Evolutionary conservation across 2,797 vertebrate genomes (phyloP), one percentile per base, ranked within the genome.

Genomic region (Schizothorax lantsangensis): DNA sequence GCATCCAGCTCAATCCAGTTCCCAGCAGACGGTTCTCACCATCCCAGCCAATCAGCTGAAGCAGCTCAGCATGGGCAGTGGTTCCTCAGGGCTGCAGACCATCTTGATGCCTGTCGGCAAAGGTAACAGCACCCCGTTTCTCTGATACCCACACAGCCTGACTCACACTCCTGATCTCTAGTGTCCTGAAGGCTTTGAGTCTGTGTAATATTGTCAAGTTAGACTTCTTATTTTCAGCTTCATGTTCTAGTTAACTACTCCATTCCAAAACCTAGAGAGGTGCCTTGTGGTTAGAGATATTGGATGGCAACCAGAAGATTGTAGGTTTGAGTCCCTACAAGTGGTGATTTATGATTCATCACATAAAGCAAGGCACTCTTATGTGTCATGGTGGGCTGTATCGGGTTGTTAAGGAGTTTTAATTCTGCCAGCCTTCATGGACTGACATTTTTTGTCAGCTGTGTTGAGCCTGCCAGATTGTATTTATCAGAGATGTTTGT

Each of bases 31-130:
- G 2, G 96, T 99, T 90, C 91, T 99, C 91, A 98, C 97, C 8
- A 97, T 98, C 90, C 98, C 98, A 89, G 94, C 96, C 87, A 98
- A 97, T 94, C 98, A 98, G 92, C 96, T 98, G 84, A 98, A 98
- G 91, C 98, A 98, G 91, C 96, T 98, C 86, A 96, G 96, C 49
- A 95, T 97, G 45, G 96, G 95, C 89, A 84, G 95, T 43, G 94
- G 95, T 26, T 95, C 96, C 17, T 95, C 95, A 78, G 96, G 95
- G n/a, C 93, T 98, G 89, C 97, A 98, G 95, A 98, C 97, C 23
- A 95, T 99, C 84, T 94, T 98, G 89, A 98, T 98, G 97, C 98
- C 98, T 83, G 96, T 98, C 84, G 97, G 97, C 88, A 99, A 98
- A 97, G 98, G 98, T 98, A 90, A 71, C 5, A 12, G 1, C 72